Evolutionary conservation across 1,140 invertebrate genomes (phyloP), one percentile per base, ranked within the genome.

Genomic region (Conopomorpha cramerella): DNA sequence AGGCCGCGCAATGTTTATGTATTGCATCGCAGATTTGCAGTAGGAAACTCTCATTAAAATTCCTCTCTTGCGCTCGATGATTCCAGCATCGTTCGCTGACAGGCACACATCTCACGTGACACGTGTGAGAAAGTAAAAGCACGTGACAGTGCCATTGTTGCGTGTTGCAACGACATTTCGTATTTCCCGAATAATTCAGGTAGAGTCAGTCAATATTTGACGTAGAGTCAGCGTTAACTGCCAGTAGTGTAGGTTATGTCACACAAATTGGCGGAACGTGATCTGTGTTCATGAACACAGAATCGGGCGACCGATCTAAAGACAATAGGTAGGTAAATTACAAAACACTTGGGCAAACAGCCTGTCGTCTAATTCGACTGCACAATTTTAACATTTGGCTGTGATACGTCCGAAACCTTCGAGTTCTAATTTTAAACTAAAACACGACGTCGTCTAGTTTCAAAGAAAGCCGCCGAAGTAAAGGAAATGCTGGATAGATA

Each of bases 41-140:
- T 54, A 67, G 67, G 66, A 76, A 68, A 74, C 49, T 56, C 64
- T 53, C 54, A 72, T 76, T 65, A 57, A 50, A 58, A 76, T 76
- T 72, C 71, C 65, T 62, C 58, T 53, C 50, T 45, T 32, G 50
- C 51, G 52, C 32, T 11, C 56, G 64, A 60, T 65, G 66, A 63
- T 60, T 62, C 59, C 52, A 62, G 54, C 64, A 55, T 57, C 63
- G 65, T 68, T 67, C 44, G 46, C 43, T 45, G 70, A 53, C 56
- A 57, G 51, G 39, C 64, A 53, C 51, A 52, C 54, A 68, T 71
- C 59, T 67, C 59, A 47, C 41, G 49, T 53, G 41, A 48, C 53
- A 51, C 60, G 63, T 70, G 63, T 60, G 67, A 70, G 70, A 70
- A 64, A 70, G 51, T 66, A 71, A 71, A 61, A 70, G 57, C 52